Evolutionary conservation across 2,797 vertebrate species (phyloP).

Genomic region (Ptychadena robeensis): DNA sequence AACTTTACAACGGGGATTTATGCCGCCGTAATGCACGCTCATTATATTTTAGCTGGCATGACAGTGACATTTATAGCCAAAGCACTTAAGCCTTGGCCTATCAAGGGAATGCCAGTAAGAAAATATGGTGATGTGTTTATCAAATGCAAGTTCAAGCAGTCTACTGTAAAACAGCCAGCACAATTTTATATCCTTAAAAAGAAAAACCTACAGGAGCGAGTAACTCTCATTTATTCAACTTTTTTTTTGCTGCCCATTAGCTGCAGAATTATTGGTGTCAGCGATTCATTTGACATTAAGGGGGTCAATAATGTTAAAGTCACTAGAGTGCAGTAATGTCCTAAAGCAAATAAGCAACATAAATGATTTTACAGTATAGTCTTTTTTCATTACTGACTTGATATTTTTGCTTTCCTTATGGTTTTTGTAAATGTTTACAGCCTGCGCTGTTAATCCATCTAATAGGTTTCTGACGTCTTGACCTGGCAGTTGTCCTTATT

Average conservation of each 20-base stretch:
- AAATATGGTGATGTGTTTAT: constrained; percentile 42
- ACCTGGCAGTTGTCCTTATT: neutral
- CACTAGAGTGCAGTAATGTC: constrained; percentile 29
- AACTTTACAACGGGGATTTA: constrained; percentile 23
- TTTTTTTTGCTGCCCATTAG: constrained; percentile 31
- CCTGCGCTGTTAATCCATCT: neutral
- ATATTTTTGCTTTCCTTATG: constrained; percentile 1
- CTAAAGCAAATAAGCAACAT: constrained; percentile 36
- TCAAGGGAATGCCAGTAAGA: constrained; percentile 1
- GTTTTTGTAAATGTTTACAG: neutral
- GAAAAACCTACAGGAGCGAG: constrained; percentile 15
- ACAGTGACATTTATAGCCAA: constrained; percentile 39
- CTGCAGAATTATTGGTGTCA: constrained; percentile 29
- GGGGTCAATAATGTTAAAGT: constrained; percentile 29
- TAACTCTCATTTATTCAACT: constrained; percentile 26
- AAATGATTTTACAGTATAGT: constrained; percentile 17
- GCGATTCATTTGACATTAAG: constrained; percentile 30
- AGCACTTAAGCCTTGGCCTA: constrained; percentile 25
- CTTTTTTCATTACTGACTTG: neutral
- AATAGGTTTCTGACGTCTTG: too few relatives aligned
- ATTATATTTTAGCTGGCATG: constrained; percentile 34
- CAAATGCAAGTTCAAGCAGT: constrained; percentile 20
- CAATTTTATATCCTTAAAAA: constrained; percentile 17
- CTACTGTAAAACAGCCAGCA: constrained; percentile 10
- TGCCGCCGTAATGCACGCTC: neutral